A percentile compares a stretch with the other conserved stretches of the same genome.
phyloP scores from a whole-genome alignment of 2,797 vertebrate genomes.

The Poliocrania exsul region DNA sequence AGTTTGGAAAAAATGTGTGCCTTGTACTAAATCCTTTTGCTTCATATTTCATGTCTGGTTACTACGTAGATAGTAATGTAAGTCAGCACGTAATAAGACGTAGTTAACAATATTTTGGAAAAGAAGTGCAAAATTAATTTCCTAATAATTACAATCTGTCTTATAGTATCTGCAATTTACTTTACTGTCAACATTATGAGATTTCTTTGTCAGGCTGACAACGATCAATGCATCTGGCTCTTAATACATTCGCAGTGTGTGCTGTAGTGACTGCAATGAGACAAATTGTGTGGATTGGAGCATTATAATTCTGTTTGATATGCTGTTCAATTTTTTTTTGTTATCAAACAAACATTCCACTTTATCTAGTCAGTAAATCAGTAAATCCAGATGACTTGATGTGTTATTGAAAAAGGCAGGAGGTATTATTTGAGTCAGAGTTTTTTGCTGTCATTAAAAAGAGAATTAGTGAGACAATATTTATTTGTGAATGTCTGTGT shows the following conservation, averaged over 20 bases:
- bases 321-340: not conserved
- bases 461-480: not conserved
- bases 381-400: not conserved
- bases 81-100: not conserved
- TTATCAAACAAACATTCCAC: not conserved
- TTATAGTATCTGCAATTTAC: not conserved
- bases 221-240: not conserved
- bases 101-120: not conserved
- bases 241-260: not conserved
- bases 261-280: not conserved
- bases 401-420: not conserved
- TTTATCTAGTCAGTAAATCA: not conserved
- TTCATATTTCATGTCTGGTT: not conserved
- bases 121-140: not conserved
- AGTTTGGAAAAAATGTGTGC: not conserved
- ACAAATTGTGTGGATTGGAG: not conserved
- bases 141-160: not conserved
- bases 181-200: not conserved
- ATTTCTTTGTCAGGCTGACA: not conserved
- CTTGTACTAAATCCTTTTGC: not conserved
- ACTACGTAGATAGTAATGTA: not conserved
- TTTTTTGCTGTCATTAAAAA: not conserved
- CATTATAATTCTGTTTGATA: slow-evolving; percentile 7
- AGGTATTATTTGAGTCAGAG: not conserved
- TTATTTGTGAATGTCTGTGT: not conserved